Percentiles rank a stretch among this genome's conserved stretches.
phyloP scores from a whole-genome alignment of 2,888 invertebrate genomes.

The Heteromurus nitidus region DNA sequence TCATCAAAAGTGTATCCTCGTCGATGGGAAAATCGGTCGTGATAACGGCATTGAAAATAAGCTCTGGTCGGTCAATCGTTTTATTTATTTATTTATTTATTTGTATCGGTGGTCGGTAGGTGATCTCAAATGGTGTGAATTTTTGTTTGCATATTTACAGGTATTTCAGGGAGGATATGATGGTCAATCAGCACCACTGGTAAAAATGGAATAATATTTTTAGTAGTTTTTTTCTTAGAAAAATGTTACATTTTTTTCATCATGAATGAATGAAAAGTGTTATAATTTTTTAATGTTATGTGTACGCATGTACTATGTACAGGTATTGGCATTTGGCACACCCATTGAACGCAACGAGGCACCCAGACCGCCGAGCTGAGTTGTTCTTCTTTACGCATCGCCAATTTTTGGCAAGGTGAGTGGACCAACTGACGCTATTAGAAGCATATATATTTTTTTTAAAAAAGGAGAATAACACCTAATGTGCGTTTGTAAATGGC shows the following conservation, averaged over 20 bases:
- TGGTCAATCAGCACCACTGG: constrained; percentile 60
- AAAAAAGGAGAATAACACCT: neutral
- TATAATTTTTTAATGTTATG: neutral
- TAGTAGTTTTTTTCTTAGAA: neutral
- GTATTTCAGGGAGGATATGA: constrained; percentile 58
- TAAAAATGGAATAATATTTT: neutral
- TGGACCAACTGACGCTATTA: neutral
- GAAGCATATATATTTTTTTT: neutral
- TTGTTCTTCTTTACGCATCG: constrained; percentile 54
- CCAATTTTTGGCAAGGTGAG: constrained; percentile 41
- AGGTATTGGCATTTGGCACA: constrained; percentile 43
- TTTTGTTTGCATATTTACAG: too few relatives aligned
- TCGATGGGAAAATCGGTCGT: constrained; percentile 42
- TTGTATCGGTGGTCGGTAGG: too few relatives aligned
- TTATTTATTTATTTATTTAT: too few relatives aligned
- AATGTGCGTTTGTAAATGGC: neutral
- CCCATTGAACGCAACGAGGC: constrained; percentile 45
- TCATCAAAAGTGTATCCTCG: constrained; percentile 31
- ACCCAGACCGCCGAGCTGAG: constrained; percentile 56
- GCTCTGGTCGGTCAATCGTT: too few relatives aligned
- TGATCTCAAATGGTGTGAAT: too few relatives aligned
- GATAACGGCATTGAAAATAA: constrained; percentile 54
- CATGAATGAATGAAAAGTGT: neutral
- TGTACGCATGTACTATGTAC: neutral
- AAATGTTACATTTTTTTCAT: neutral